Percentiles rank a stretch among this genome's conserved stretches.
Conservation (phyloP, 1,140 invertebrate genomes). For the Cydia splendana region DNA sequence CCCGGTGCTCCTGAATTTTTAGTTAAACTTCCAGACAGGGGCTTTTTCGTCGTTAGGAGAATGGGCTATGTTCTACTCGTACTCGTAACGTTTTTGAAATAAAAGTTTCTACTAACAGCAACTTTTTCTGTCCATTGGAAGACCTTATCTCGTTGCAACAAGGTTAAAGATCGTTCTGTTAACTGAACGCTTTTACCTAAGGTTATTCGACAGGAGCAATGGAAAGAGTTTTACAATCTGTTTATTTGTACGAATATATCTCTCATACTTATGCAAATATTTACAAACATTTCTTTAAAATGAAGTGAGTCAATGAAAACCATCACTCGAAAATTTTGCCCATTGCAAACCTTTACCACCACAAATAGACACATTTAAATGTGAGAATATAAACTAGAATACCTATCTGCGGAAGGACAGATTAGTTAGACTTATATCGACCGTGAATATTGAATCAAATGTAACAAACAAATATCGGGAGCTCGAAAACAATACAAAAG, state of each 20-base stretch:
- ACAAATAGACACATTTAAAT: too few species aligned
- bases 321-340: background rate
- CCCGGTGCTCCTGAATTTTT: background rate
- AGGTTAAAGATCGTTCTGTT: background rate
- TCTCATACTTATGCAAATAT: background rate
- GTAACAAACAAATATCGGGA: too few species aligned
- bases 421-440: too few species aligned
- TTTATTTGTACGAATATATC: background rate
- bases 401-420: too few species aligned
- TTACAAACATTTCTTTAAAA: background rate
- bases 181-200: background rate
- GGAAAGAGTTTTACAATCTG: background rate
- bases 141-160: background rate
- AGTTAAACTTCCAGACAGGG: background rate
- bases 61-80: background rate
- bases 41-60: background rate
- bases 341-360: too few species aligned
- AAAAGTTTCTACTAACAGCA: background rate
- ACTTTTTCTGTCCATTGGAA: background rate
- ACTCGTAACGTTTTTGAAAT: background rate
- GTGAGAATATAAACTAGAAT: too few species aligned
- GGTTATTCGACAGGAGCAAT: background rate
- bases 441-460: too few species aligned
- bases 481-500: too few species aligned
- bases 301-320: background rate